Evolutionary conservation across 1,140 invertebrate genomes (phyloP).

Genomic region (Drosophila kepulauana): DNA sequence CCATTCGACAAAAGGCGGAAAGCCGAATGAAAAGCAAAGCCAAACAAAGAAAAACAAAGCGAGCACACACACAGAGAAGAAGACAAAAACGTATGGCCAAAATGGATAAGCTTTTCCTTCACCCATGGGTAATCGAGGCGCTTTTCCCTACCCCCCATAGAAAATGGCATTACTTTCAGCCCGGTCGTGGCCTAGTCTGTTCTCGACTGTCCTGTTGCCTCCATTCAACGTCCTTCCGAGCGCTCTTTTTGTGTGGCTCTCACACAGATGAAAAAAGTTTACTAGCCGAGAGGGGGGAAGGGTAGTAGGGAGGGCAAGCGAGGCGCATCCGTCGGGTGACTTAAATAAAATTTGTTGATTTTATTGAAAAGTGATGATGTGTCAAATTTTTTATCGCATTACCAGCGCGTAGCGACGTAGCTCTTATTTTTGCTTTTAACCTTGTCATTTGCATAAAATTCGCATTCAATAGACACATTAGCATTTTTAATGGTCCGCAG

Average conservation of each 20-base stretch:
- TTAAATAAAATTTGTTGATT: slow-evolving; percentile 84
- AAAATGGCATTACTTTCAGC: slow-evolving; percentile 66
- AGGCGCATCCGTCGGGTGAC: slow-evolving; percentile 74
- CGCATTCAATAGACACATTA: slow-evolving; percentile 82
- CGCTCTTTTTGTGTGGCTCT: slow-evolving; percentile 34
- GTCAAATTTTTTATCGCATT: slow-evolving; percentile 84
- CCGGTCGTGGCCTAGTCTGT: not conserved
- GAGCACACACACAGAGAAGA: slow-evolving; percentile 20
- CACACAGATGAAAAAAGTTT: slow-evolving; percentile 31
- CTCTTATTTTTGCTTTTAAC: slow-evolving; percentile 80
- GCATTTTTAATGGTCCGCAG: slow-evolving; percentile 74
- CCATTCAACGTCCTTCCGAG: slow-evolving; percentile 57
- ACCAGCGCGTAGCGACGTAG: slow-evolving; percentile 55
- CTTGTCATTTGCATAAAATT: slow-evolving; percentile 82
- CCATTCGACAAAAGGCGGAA: slow-evolving; percentile 56
- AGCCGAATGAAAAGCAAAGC: slow-evolving; percentile 54
- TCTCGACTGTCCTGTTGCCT: slow-evolving; percentile 22
- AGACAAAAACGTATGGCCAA: slow-evolving; percentile 75
- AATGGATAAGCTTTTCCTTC: slow-evolving; percentile 74
- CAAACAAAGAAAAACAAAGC: slow-evolving; percentile 56
- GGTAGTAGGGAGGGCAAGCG: slow-evolving; percentile 29
- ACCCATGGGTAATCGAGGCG: slow-evolving; percentile 34
- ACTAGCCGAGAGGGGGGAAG: not conserved
- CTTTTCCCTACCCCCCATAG: slow-evolving; percentile 38
- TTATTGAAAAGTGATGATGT: slow-evolving; percentile 83